phyloP scores from a whole-genome alignment of 2,888 invertebrate genomes.

The Eurytoma californica region DNA sequence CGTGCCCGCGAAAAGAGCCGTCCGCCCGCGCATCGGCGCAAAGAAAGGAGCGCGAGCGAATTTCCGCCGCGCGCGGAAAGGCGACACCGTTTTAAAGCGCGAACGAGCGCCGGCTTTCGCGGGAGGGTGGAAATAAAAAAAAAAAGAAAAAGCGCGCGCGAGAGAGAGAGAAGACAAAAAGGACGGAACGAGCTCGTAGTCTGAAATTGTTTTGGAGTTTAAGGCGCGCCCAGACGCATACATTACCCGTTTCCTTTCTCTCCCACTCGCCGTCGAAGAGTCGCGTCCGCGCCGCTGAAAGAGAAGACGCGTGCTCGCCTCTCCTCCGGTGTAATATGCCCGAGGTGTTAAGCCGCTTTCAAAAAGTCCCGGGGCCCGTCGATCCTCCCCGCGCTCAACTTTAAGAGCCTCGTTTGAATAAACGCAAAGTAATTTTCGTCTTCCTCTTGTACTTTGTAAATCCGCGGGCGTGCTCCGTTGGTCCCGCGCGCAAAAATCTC shows the following conservation, averaged over 20 bases:
- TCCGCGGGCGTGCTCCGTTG: not conserved
- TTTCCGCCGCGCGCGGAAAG: conserved; percentile 2
- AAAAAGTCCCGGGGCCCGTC: conserved; percentile 58
- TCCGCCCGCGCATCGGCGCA: not conserved
- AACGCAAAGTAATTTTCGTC: conserved; percentile 43
- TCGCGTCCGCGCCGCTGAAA: conserved; percentile 32
- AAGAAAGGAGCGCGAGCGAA: conserved; percentile 6
- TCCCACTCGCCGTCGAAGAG: conserved; percentile 12
- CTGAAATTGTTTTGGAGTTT: conserved; percentile 47
- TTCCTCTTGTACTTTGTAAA: conserved; percentile 23
- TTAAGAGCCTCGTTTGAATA: conserved; percentile 52
- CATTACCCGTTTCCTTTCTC: conserved; percentile 46
- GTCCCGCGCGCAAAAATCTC: conserved; percentile 30
- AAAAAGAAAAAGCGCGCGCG: not conserved
- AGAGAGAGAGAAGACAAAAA: not conserved
- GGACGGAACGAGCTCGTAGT: not conserved
- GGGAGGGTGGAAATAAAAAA: not conserved
- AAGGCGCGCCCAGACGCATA: conserved; percentile 43
- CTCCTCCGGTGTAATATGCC: conserved; percentile 44
- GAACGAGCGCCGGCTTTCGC: not conserved
- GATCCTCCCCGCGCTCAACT: conserved; percentile 34
- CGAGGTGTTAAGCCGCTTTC: conserved; percentile 63
- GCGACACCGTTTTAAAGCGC: conserved; percentile 10
- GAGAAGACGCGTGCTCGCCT: conserved; percentile 40
- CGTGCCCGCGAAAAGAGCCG: not conserved